Evolutionary conservation across 2,113 vertebrate genomes (phyloP).

Genomic region (Grammomys dolichurus): DNA sequence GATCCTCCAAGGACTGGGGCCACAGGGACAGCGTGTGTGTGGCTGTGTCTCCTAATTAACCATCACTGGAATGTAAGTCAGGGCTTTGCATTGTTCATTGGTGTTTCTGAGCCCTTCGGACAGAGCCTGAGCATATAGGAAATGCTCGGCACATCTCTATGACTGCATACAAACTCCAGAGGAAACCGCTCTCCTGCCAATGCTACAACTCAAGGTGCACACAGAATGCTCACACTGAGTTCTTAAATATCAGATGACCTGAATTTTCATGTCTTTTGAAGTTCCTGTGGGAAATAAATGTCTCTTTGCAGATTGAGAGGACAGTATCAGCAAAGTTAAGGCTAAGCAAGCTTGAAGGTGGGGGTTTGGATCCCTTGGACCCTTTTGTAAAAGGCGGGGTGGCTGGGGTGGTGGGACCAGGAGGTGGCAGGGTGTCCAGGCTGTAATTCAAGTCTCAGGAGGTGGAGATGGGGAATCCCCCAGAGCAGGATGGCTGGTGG

Average conservation of each 20-base stretch:
- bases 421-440: neutral
- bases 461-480: neutral
- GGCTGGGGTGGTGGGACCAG: no score
- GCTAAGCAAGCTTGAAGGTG: neutral
- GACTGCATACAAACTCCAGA: neutral
- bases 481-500: no score
- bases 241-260: neutral
- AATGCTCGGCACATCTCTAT: neutral
- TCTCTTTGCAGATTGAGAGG: neutral
- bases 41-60: neutral
- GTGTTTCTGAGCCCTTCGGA: neutral
- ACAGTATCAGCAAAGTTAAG: neutral
- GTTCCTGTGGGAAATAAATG: neutral
- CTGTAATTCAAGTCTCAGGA: neutral
- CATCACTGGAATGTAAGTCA: neutral
- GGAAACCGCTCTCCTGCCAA: neutral
- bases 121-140: neutral
- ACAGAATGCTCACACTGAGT: neutral
- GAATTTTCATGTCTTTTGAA: slow-evolving; percentile 20
- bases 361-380: neutral
- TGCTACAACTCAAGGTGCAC: neutral
- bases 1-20: neutral
- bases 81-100: neutral
- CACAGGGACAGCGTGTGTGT: neutral
- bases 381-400: neutral